These are phyloP conservation scores for Plecotus auritus DNA, from an alignment of 2,113 vertebrate species.

Conservation along the genomic window DNA sequence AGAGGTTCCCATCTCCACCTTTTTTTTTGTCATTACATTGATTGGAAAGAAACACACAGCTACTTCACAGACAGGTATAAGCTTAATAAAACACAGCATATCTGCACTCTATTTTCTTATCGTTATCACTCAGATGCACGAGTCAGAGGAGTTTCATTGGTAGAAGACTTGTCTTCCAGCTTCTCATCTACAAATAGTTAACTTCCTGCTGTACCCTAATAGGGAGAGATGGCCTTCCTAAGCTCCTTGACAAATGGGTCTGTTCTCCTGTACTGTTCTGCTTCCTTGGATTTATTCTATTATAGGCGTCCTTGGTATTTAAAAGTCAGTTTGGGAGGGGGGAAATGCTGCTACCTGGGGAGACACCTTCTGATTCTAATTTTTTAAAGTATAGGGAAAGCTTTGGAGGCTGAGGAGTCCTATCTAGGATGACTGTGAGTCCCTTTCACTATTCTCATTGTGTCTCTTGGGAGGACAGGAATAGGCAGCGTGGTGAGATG, in stretches of 20 bases:
- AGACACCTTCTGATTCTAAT: background rate
- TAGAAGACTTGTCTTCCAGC: background rate
- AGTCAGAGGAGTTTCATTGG: background rate
- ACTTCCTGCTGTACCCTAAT: background rate
- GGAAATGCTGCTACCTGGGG: background rate
- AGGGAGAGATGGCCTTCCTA: background rate
- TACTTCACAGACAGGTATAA: background rate
- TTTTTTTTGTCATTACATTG: background rate
- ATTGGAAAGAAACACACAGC: background rate
- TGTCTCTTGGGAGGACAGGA: background rate
- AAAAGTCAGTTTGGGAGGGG: background rate
- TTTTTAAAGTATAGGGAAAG: background rate
- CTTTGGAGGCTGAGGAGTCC: background rate
- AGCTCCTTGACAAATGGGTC: constrained; percentile 21
- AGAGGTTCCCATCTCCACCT: background rate
- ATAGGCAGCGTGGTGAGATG: background rate
- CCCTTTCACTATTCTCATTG: background rate
- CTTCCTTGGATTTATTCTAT: constrained; percentile 12
- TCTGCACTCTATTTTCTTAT: background rate
- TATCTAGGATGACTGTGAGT: background rate
- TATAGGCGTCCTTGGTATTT: constrained; percentile 38
- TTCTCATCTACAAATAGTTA: background rate
- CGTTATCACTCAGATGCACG: background rate
- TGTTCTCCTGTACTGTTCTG: background rate
- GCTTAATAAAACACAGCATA: background rate